These are phyloP conservation scores for Ellobium chinense DNA, from an alignment of 2,888 invertebrate genomes.

Conservation along the genomic window DNA sequence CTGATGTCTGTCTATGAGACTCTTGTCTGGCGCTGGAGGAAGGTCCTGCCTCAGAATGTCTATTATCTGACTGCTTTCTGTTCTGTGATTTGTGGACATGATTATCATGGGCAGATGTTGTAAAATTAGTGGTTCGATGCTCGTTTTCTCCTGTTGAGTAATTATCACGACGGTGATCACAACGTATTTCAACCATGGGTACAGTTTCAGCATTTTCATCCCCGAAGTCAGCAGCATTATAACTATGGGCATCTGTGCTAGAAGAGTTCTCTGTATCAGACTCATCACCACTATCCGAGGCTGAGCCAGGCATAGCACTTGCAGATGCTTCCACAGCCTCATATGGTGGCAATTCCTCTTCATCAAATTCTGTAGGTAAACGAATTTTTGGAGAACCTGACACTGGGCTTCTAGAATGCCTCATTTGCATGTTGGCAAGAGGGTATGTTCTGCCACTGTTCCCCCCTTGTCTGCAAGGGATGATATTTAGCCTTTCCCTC, in stretches of 20 bases:
- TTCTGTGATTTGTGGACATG: neutral
- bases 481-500: slow-evolving; percentile 29
- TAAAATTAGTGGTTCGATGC: neutral
- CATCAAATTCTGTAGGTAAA: slow-evolving; percentile 59
- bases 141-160: neutral
- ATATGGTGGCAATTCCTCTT: slow-evolving; percentile 71
- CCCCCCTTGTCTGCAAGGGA: neutral
- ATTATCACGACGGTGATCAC: slow-evolving; percentile 7
- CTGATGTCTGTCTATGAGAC: neutral
- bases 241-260: slow-evolving; percentile 41
- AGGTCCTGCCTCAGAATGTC: neutral
- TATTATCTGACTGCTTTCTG: neutral
- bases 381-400: slow-evolving; percentile 23
- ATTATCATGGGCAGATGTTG: neutral
- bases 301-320: slow-evolving; percentile 6
- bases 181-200: slow-evolving; percentile 37
- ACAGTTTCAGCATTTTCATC: slow-evolving; percentile 26
- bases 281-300: slow-evolving; percentile 45
- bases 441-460: neutral
- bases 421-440: neutral
- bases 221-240: slow-evolving; percentile 5
- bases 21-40: neutral
- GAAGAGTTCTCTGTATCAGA: slow-evolving; percentile 47
- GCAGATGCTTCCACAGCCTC: slow-evolving; percentile 49
- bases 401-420: neutral